These are phyloP conservation scores for Verasper variegatus DNA, from an alignment of 2,113 vertebrate species.

Conservation along the genomic window DNA sequence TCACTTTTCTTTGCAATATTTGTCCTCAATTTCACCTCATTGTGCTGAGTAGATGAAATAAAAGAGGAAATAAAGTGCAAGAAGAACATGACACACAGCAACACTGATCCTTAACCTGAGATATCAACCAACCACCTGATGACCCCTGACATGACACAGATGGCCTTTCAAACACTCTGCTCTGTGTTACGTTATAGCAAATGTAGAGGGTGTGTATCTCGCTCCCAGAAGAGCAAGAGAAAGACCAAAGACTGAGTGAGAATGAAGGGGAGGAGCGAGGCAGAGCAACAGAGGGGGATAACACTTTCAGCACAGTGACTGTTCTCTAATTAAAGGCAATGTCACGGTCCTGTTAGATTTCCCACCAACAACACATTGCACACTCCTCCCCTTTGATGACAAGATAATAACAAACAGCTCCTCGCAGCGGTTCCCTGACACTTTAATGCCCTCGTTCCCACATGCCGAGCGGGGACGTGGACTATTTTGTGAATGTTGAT, in stretches of 20 bases:
- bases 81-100: not conserved
- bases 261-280: not conserved
- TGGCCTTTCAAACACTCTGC: conserved; percentile 5
- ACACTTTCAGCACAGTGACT: conserved; percentile 30
- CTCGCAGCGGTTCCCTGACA: conserved; percentile 22
- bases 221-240: too few species aligned
- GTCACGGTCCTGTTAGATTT: conserved; percentile 42
- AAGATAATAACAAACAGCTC: conserved; percentile 56
- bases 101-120: conserved; percentile 3
- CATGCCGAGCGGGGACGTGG: not conserved
- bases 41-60: not conserved
- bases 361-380: conserved; percentile 30
- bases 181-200: not conserved
- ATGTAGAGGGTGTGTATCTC: not conserved
- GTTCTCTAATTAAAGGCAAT: conserved; percentile 64
- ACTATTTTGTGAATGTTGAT: not conserved
- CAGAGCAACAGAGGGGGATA: conserved; percentile 21
- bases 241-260: not conserved
- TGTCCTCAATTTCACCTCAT: conserved; percentile 22
- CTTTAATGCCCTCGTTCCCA: not conserved
- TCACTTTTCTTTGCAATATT: conserved; percentile 9
- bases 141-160: conserved; percentile 13
- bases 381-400: conserved; percentile 40
- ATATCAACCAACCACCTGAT: conserved; percentile 2
- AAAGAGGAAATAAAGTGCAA: conserved; percentile 1